Conservation (phyloP, 2,888 invertebrate genomes). For the Thecocarcelia acutangulata region DNA sequence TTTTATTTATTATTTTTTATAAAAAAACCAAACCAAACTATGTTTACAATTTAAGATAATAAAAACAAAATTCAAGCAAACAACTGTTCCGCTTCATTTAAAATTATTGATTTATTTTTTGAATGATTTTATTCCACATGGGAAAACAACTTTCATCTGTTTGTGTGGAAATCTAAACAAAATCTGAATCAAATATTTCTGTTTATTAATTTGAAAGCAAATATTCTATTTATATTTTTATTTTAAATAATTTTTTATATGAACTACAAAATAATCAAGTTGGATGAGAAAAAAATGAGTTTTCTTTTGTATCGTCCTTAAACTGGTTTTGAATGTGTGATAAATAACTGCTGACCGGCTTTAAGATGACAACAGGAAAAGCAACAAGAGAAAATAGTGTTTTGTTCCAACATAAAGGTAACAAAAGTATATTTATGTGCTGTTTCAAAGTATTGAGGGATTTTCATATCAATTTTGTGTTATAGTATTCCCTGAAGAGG, state of each 20-base stretch:
- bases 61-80: constrained; percentile 13
- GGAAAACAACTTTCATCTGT: constrained; percentile 20
- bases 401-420: too few species aligned
- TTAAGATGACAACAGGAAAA: background rate
- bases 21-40: background rate
- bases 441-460: too few species aligned
- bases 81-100: constrained; percentile 43
- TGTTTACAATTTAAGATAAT: constrained; percentile 4
- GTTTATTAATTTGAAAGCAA: constrained; percentile 40
- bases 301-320: constrained; percentile 64
- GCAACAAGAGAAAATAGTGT: too few species aligned
- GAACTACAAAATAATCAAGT: constrained; percentile 11
- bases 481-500: too few species aligned
- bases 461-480: too few species aligned
- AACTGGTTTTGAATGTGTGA: constrained; percentile 19
- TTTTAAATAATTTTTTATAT: constrained; percentile 48
- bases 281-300: constrained; percentile 31
- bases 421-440: too few species aligned
- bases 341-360: background rate
- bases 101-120: constrained; percentile 44
- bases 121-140: constrained; percentile 27
- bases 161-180: constrained; percentile 23
- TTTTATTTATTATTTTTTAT: constrained; percentile 30
- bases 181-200: constrained; percentile 10
- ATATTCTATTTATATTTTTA: constrained; percentile 20